Evolutionary conservation across 2,888 invertebrate genomes (phyloP).

Genomic region (Brachylomia viminalis): DNA sequence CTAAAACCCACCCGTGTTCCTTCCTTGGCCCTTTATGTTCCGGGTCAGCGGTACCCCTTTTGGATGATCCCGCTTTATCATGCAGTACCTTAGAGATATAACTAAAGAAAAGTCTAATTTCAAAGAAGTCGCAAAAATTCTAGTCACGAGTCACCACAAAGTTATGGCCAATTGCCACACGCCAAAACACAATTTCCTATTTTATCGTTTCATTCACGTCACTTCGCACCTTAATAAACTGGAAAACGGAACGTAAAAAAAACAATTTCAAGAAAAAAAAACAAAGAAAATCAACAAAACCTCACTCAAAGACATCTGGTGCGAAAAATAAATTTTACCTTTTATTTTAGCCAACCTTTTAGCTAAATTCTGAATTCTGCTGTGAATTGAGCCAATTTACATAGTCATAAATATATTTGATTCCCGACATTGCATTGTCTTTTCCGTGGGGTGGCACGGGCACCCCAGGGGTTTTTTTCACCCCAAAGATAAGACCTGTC

Average conservation of each 20-base stretch:
- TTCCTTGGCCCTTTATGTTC: too few relatives aligned
- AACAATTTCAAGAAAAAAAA: slow-evolving; percentile 59
- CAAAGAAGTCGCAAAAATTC: not conserved
- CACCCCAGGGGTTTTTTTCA: slow-evolving; percentile 82
- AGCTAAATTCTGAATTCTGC: slow-evolving; percentile 79
- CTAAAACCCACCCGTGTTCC: too few relatives aligned
- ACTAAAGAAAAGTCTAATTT: not conserved
- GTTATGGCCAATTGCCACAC: not conserved
- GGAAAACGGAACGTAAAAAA: slow-evolving; percentile 52
- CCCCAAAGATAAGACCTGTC: slow-evolving; percentile 87
- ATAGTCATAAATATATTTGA: slow-evolving; percentile 90
- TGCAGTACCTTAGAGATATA: not conserved
- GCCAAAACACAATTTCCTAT: slow-evolving; percentile 27
- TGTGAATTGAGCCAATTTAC: slow-evolving; percentile 86
- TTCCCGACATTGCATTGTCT: slow-evolving; percentile 80
- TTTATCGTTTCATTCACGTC: slow-evolving; percentile 60
- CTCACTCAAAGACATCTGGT: slow-evolving; percentile 77
- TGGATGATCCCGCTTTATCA: too few relatives aligned
- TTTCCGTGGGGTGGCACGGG: slow-evolving; percentile 75
- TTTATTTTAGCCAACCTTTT: slow-evolving; percentile 71
- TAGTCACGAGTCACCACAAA: not conserved
- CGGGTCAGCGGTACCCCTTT: too few relatives aligned
- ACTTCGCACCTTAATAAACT: slow-evolving; percentile 62
- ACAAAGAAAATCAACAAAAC: slow-evolving; percentile 65
- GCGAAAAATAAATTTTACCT: slow-evolving; percentile 74